A percentile compares a stretch with the other conserved stretches of the same genome.
Evolutionary conservation across 2,888 invertebrate genomes (phyloP).

Genomic region (Melieria omissa): DNA sequence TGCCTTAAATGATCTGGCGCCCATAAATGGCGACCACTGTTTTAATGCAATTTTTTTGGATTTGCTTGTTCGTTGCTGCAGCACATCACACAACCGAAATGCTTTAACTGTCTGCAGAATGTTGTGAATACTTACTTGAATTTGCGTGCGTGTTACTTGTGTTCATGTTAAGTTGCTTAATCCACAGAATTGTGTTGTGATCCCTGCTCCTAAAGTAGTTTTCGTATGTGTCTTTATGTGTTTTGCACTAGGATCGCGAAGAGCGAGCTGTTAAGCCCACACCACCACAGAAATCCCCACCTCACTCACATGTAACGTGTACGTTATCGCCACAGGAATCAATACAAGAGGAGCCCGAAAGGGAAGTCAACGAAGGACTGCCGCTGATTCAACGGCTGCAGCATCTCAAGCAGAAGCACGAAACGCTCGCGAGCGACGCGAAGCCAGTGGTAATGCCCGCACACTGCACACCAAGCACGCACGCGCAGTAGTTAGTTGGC

Average conservation of each 20-base stretch:
- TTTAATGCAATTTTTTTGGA: too few species aligned
- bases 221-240: conserved; percentile 66
- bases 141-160: too few species aligned
- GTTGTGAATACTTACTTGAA: too few species aligned
- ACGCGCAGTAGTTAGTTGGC: too few species aligned
- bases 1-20: too few species aligned
- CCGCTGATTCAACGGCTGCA: conserved; percentile 81
- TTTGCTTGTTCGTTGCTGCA: too few species aligned
- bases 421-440: conserved; percentile 69
- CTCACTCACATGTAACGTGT: conserved; percentile 73
- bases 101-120: too few species aligned
- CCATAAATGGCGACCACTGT: too few species aligned
- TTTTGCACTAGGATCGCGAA: conserved; percentile 70
- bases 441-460: conserved; percentile 54
- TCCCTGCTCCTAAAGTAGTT: conserved; percentile 66
- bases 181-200: conserved; percentile 53
- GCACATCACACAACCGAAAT: too few species aligned
- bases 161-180: conserved; percentile 43
- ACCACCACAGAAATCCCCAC: conserved; percentile 67
- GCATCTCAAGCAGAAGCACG: conserved; percentile 81
- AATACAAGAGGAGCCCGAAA: conserved; percentile 68
- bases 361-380: conserved; percentile 76
- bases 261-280: conserved; percentile 68
- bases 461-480: not conserved
- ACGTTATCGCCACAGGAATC: conserved; percentile 70